Evolutionary conservation across 2,888 invertebrate species (phyloP), one percentile per base, ranked within the genome.

Genomic region (Lasioglossum lativentre): DNA sequence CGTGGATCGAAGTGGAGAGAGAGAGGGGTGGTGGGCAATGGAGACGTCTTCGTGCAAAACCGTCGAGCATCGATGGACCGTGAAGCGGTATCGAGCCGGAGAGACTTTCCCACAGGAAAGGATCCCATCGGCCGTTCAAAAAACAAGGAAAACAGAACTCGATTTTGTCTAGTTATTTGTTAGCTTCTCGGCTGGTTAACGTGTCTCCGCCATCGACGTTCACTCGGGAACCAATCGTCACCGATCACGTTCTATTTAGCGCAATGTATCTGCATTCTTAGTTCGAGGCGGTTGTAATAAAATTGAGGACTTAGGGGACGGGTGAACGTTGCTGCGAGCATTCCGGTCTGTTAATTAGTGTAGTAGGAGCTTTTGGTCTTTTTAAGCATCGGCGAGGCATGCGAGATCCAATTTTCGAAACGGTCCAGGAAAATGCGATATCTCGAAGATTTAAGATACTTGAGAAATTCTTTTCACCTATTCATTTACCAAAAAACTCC

Each of bases 1-100:
- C 68, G 23, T n/a, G n/a, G 38, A 38, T 38, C 38, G 23, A 12
- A n/a, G 2, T 23, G 23, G 12, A n/a, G 38, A 10, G 23, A 10
- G 23, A 12, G 68, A n/a, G n/a, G 38, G 40, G n/a, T 38, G 68
- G n/a, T n/a, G n/a, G n/a, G n/a, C 68, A 38, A 68, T 12, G 23
- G 68, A 68, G 38, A 68, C 68, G 68, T 68, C 40, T n/a, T 68
- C 68, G 10, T 40, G 68, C 68, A n/a, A 68, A 68, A 40, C 68
- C 38, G 40, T 23, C 68, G 68, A 23, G 68, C 34, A 68, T 12
- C 68, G 34, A 38, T 68, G 68, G 68, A 68, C 68, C 68, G 68
- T 68, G 68, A 68, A 68, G 40, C n/a, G 4, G 30, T 19, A 30
- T 19, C 6, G 30, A 30, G 52, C 3, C 52, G 23, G 23, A 52